Percentiles rank a stretch among this genome's conserved stretches.
Evolutionary conservation across 2,113 vertebrate species (phyloP).

Genomic region (Reinhardtius hippoglossoides): DNA sequence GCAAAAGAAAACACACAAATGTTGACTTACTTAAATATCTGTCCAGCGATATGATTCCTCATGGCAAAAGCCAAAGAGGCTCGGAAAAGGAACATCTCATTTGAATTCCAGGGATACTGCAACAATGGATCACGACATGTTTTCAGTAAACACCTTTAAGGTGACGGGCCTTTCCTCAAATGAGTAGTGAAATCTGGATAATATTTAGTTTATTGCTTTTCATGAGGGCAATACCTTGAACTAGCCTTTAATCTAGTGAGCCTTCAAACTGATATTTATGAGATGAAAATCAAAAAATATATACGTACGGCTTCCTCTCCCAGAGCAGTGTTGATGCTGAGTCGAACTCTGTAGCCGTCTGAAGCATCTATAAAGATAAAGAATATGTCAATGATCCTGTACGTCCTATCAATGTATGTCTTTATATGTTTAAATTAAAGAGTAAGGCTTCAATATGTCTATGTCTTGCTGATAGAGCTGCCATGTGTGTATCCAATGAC

Average conservation of each 20-base stretch:
- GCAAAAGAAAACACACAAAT: neutral
- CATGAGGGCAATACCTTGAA: too few relatives aligned
- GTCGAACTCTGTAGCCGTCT: conserved; percentile 90
- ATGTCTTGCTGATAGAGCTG: neutral
- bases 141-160: neutral
- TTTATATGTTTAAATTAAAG: neutral
- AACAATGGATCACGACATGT: conserved; percentile 42
- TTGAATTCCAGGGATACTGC: conserved; percentile 91
- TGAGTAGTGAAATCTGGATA: too few relatives aligned
- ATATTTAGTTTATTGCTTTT: neutral
- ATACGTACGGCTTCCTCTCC: conserved; percentile 89
- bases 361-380: conserved; percentile 81
- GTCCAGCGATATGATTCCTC: conserved; percentile 78
- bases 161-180: conserved; percentile 17
- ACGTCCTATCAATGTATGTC: neutral
- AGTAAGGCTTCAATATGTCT: neutral
- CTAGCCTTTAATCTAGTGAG: neutral
- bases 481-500: neutral
- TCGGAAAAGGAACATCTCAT: conserved; percentile 92
- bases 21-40: conserved; percentile 85
- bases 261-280: neutral
- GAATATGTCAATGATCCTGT: neutral
- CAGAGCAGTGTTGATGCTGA: conserved; percentile 91
- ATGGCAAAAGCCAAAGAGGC: conserved; percentile 92
- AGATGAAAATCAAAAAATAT: conserved; percentile 8